phyloP scores from a whole-genome alignment of 1,140 invertebrate genomes.

The Mercenaria mercenaria region DNA sequence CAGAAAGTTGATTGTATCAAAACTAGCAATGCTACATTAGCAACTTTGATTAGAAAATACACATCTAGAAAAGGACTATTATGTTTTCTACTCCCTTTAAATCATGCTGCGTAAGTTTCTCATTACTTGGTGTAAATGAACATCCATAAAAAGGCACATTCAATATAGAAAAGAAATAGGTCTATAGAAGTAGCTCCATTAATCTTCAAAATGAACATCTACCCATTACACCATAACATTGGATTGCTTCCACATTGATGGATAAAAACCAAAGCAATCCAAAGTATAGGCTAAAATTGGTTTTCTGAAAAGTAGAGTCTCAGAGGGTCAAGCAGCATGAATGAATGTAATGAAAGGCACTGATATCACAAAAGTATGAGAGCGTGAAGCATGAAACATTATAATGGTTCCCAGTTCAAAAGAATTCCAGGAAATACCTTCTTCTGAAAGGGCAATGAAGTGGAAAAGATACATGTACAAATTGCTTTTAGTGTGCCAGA shows the following conservation, averaged over 20 bases:
- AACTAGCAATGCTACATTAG: too few species aligned
- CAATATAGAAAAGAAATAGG: not conserved
- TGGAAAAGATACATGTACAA: conserved; percentile 15
- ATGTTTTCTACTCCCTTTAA: not conserved
- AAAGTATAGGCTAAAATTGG: conserved; percentile 19
- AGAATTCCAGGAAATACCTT: conserved; percentile 7
- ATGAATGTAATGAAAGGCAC: not conserved
- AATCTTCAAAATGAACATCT: not conserved
- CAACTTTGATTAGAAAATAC: too few species aligned
- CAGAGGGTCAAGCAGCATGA: conserved; percentile 2
- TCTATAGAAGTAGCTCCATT: conserved; percentile 16
- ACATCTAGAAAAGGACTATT: not conserved
- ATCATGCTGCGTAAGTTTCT: not conserved
- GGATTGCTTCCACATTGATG: not conserved
- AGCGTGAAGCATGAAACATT: conserved; percentile 3
- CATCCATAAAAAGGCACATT: conserved; percentile 11
- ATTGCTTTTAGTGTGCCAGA: not conserved
- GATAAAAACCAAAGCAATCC: conserved; percentile 38
- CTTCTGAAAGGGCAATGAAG: not conserved
- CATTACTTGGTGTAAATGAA: conserved; percentile 17
- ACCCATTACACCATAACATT: conserved; percentile 14
- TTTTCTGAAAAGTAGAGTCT: conserved; percentile 11
- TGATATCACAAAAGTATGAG: not conserved
- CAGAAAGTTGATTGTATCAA: too few species aligned
- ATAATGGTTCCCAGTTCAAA: not conserved